Conservation (phyloP, 2,888 invertebrate genomes). For the Lycaena phlaeas region DNA sequence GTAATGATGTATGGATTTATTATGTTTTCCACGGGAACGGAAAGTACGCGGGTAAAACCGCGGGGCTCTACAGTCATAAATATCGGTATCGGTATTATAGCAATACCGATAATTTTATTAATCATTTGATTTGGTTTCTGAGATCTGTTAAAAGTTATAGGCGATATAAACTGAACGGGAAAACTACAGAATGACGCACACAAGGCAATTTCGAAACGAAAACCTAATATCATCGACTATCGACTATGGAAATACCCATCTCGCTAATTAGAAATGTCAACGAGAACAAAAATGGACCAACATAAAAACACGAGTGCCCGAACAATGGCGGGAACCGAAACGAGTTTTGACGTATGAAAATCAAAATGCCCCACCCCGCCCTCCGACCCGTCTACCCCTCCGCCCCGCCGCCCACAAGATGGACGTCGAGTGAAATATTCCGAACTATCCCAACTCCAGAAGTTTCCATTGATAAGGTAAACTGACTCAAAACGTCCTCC, state of each 20-base stretch:
- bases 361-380: conserved; percentile 35
- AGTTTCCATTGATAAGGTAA: conserved; percentile 53
- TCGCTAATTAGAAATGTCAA: conserved; percentile 7
- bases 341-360: conserved; percentile 38
- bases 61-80: too few species aligned
- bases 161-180: too few species aligned
- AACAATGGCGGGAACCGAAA: conserved; percentile 45
- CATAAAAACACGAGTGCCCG: conserved; percentile 13
- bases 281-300: conserved; percentile 11
- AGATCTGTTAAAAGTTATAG: too few species aligned
- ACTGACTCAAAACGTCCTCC: conserved; percentile 42
- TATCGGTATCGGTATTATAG: too few species aligned
- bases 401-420: conserved; percentile 48
- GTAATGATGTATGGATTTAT: too few species aligned
- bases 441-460: conserved; percentile 65
- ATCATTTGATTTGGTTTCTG: too few species aligned
- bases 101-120: too few species aligned
- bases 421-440: conserved; percentile 56
- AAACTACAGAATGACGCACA: too few species aligned
- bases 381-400: conserved; percentile 21
- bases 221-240: not conserved
- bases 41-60: too few species aligned
- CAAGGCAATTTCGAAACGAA: too few species aligned
- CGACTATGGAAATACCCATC: not conserved
- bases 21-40: too few species aligned